These are phyloP conservation scores for Dasyurus viverrinus DNA, from an alignment of 2,113 vertebrate species.

Conservation along the genomic window DNA sequence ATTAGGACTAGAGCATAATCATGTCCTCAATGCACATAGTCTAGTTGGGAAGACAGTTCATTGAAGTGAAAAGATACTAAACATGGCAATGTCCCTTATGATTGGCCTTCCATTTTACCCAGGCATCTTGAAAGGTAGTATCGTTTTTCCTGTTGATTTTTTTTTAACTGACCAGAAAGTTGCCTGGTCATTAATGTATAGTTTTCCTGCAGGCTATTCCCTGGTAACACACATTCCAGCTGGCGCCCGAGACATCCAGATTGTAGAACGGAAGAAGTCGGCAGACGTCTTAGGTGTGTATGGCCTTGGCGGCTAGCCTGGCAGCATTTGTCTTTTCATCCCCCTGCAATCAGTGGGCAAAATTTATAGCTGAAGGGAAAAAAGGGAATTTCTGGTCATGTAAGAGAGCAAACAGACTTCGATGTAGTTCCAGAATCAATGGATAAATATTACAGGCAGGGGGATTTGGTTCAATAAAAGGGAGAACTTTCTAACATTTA, in stretches of 20 bases:
- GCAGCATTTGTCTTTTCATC: accelerated
- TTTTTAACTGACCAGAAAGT: background rate
- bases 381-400: accelerated
- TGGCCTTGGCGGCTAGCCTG: background rate
- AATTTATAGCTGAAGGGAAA: accelerated
- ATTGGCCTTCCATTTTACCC: background rate
- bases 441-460: accelerated
- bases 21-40: background rate
- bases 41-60: background rate
- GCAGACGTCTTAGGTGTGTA: slow-evolving; percentile 94
- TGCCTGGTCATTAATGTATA: slow-evolving; percentile 44
- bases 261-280: slow-evolving; percentile 97
- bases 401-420: accelerated
- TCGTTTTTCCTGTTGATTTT: background rate
- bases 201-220: slow-evolving; percentile 89
- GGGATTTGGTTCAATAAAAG: accelerated
- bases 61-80: background rate
- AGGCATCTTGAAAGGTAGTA: background rate
- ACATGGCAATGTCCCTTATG: background rate
- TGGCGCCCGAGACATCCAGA: slow-evolving; percentile 96
- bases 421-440: background rate
- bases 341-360: background rate
- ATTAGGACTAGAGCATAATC: background rate
- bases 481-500: background rate
- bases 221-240: slow-evolving; percentile 97